Percentiles rank a stretch among this genome's conserved stretches.
Conservation (phyloP, 2,113 vertebrate genomes). For the Cyprinus carpio region DNA sequence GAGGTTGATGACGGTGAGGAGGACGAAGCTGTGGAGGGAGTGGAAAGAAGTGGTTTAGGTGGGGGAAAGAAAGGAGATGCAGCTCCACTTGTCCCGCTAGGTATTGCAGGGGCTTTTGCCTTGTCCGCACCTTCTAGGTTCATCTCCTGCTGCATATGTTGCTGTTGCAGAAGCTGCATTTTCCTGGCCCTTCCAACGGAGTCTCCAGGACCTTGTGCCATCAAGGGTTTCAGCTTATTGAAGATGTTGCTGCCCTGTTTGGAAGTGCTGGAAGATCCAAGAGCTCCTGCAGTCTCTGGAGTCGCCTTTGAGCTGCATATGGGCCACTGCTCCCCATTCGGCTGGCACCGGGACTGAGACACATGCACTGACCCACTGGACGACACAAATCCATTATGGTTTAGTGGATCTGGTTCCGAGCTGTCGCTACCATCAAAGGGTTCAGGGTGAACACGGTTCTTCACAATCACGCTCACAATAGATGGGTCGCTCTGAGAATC, state of each 20-base stretch:
- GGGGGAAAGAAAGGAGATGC: constrained; percentile 63
- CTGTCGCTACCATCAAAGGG: constrained; percentile 69
- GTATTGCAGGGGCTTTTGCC: constrained; percentile 65
- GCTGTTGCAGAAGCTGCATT: constrained; percentile 78
- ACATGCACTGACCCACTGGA: constrained; percentile 67
- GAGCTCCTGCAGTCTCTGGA: constrained; percentile 57
- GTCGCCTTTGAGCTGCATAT: constrained; percentile 67
- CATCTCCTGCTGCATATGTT: constrained; percentile 74
- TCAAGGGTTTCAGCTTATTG: constrained; percentile 77
- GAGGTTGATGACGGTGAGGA: constrained; percentile 66
- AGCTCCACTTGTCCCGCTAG: constrained; percentile 63
- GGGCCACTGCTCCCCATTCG: constrained; percentile 78
- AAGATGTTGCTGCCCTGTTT: constrained; percentile 70
- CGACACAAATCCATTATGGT: constrained; percentile 67
- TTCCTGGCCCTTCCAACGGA: constrained; percentile 75
- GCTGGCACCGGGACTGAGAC: constrained; percentile 69
- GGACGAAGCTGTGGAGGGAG: constrained; percentile 49
- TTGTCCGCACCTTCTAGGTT: constrained; percentile 68
- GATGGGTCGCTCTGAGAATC: constrained; percentile 75
- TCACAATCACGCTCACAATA: constrained; percentile 93
- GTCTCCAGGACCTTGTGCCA: constrained; percentile 75
- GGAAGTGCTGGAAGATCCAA: constrained; percentile 48
- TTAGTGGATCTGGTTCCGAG: constrained; percentile 55
- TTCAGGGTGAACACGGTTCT: constrained; percentile 87
- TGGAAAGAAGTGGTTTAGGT: constrained; percentile 30